Evolutionary conservation across 2,797 vertebrate species (phyloP).

Genomic region (Craterocephalus amniculus): DNA sequence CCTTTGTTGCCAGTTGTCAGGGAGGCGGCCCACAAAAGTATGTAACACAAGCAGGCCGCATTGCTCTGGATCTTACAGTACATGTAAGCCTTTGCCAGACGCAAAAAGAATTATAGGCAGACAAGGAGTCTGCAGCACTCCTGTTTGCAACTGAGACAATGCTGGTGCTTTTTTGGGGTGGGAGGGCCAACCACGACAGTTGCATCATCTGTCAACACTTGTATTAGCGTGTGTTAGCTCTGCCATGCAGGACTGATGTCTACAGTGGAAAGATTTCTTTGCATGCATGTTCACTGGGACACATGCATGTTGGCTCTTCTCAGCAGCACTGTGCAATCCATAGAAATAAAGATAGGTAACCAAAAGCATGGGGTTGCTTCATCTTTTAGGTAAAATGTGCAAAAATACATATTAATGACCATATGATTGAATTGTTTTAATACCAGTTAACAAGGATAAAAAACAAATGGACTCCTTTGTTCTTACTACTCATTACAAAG

Average conservation of each 20-base stretch:
- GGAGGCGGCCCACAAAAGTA: slow-evolving; percentile 79
- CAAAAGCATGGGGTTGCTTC: background rate
- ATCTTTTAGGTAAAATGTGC: slow-evolving; percentile 9
- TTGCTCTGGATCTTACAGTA: slow-evolving; percentile 74
- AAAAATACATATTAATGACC: background rate
- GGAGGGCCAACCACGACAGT: slow-evolving; percentile 59
- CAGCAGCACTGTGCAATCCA: background rate
- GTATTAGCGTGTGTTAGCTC: slow-evolving; percentile 17
- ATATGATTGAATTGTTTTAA: background rate
- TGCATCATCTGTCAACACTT: slow-evolving; percentile 56
- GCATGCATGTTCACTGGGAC: slow-evolving; percentile 22
- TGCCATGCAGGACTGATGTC: slow-evolving; percentile 14
- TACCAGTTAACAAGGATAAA: background rate
- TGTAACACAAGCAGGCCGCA: slow-evolving; percentile 79
- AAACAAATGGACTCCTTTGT: slow-evolving; percentile 18
- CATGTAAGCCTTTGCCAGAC: slow-evolving; percentile 57
- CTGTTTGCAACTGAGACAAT: slow-evolving; percentile 34
- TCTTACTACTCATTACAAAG: slow-evolving; percentile 11
- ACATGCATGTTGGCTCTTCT: background rate
- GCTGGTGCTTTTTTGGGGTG: slow-evolving; percentile 18
- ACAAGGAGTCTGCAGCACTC: slow-evolving; percentile 51
- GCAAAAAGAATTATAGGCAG: slow-evolving; percentile 53
- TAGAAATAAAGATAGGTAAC: too few relatives aligned
- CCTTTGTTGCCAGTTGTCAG: slow-evolving; percentile 86
- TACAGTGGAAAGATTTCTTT: slow-evolving; percentile 10